Conservation (phyloP, 2,888 invertebrate genomes). For the Emmelina monodactyla region DNA sequence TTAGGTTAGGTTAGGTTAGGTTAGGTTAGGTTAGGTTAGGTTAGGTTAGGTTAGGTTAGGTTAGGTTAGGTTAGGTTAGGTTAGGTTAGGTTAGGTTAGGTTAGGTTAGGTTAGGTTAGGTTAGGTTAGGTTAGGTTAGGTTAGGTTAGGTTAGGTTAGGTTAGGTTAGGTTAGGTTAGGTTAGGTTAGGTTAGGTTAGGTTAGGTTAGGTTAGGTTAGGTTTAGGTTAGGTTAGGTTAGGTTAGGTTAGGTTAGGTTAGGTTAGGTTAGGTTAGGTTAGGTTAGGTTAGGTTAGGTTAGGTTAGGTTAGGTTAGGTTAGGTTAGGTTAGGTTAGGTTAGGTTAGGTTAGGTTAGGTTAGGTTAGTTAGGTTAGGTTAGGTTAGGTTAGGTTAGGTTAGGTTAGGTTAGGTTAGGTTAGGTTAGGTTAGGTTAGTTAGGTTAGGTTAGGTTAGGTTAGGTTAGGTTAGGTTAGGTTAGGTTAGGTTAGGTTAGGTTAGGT, state of each 20-base stretch:
- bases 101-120: constrained; percentile 14
- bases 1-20: constrained; percentile 11
- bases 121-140: constrained; percentile 13
- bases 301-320: constrained; percentile 15
- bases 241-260: constrained; percentile 3
- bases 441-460: constrained; percentile 15
- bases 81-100: constrained; percentile 13
- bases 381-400: constrained; percentile 12
- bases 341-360: constrained; percentile 15
- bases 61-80: constrained; percentile 14
- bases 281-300: constrained; percentile 18
- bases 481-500: too few species aligned
- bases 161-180: constrained; percentile 14
- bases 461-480: too few species aligned
- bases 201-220: constrained; percentile 3
- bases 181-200: constrained; percentile 3
- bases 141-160: constrained; percentile 13
- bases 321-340: constrained; percentile 16
- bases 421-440: constrained; percentile 14
- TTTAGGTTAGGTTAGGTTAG: constrained; percentile 3
- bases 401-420: constrained; percentile 15
- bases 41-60: constrained; percentile 14
- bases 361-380: constrained; percentile 11
- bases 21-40: constrained; percentile 13
- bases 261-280: constrained; percentile 12